Evolutionary conservation across 2,113 vertebrate genomes (phyloP).

Genomic region (Danionella cerebrum): DNA sequence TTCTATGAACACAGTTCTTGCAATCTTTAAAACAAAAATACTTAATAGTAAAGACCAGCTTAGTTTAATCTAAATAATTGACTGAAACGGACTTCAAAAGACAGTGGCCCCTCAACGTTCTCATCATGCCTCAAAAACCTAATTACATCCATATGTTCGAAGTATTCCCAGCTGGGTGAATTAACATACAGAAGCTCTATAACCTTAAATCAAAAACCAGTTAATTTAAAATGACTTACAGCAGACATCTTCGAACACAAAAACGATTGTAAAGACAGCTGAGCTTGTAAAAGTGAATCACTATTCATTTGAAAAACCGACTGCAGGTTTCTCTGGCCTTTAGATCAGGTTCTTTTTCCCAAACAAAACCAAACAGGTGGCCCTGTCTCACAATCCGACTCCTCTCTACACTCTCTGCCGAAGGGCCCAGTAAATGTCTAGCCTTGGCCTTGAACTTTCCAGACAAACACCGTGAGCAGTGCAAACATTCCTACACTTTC

Average conservation of each 20-base stretch:
- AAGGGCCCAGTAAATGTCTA: background rate
- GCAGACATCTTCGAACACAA: background rate
- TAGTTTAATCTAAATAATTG: too few species aligned
- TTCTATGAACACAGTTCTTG: too few species aligned
- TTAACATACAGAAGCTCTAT: conserved; percentile 2
- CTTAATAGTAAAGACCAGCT: too few species aligned
- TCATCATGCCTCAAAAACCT: background rate
- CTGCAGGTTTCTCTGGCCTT: background rate
- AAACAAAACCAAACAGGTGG: background rate
- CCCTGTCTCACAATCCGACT: background rate
- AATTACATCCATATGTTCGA: conserved; percentile 29
- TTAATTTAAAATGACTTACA: conserved; percentile 19
- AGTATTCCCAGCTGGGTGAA: conserved; percentile 8
- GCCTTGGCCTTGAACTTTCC: background rate
- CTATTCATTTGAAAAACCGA: background rate
- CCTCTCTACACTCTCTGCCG: background rate
- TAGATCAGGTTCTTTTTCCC: background rate
- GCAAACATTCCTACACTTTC: background rate
- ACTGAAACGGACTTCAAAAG: background rate
- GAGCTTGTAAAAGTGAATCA: background rate
- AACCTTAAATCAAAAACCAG: background rate
- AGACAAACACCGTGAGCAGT: background rate
- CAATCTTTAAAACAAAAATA: too few species aligned
- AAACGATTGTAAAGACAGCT: background rate
- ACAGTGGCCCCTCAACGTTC: background rate